Base-by-base conservation (phyloP, 2,888 invertebrate species). In the Thyatira batis region DNA sequence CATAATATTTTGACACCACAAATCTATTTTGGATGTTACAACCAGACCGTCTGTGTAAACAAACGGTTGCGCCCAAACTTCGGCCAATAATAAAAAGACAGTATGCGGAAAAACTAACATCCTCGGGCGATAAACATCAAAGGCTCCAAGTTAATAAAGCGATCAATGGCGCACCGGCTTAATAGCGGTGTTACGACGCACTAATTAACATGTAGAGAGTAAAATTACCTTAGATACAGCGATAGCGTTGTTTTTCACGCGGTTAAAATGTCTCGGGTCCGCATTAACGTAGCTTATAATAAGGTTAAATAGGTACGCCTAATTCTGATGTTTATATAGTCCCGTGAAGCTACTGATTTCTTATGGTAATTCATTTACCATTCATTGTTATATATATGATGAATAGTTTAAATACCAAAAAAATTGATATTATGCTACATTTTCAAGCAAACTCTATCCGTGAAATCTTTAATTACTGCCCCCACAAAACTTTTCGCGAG, bases 51-150 rank as follows among this genome's bases (percentile, higher is more conserved):
- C 82, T 87, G 87, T 88, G 61, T 91, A 92, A 91, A 92, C 89
- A 91, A 80, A 83, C 85, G 78, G 79, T 80, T 75, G 82, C 83
- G 87, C 87, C 91, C 91, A 87, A 91, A 89, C 89, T 89, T 90
- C 87, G 81, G 84, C 84, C 90, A 90, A 91, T 89, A 85, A 90
- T 90, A 91, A 92, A 91, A 91, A 91, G 87, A 84, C 88, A 89
- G 84, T 89, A 84, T 89, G 89, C 89, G 90, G 91, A 90, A 91
- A 91, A 91, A 92, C 91, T 91, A 92, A 92, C 92, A 92, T 91
- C 91, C 91, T 90, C 78, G 76, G 71, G 66, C 79, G 73, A 80
- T 89, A 86, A 88, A 91, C 78, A 77, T 92, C 91, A 92, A 92
- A 91, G 87, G 75, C 61, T 46, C 63, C 57, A 63, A 73, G 83